These are phyloP conservation scores for Hippocampus mohnikei DNA, from an alignment of 2,113 vertebrate species.

Conservation along the genomic window DNA sequence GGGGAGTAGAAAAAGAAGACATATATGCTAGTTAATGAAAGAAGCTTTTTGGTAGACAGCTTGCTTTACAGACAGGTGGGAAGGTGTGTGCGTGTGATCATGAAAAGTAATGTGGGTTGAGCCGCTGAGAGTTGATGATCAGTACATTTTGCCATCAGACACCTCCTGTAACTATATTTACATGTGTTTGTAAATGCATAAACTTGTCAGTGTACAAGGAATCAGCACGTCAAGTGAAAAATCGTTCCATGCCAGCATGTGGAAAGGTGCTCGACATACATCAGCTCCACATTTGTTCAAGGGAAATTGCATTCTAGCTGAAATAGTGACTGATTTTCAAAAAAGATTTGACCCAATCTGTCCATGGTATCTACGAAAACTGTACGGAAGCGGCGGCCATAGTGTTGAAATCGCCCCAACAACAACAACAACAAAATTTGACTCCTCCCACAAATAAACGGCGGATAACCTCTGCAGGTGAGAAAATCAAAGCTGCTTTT, in stretches of 20 bases:
- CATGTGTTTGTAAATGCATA: neutral
- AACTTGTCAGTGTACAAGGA: neutral
- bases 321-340: no score
- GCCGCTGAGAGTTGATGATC: neutral
- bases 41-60: slow-evolving; percentile 60
- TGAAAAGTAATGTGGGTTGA: slow-evolving; percentile 2
- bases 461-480: no score
- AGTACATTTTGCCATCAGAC: neutral
- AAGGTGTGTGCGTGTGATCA: slow-evolving; percentile 13
- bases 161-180: no score
- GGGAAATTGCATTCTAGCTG: neutral
- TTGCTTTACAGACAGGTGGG: slow-evolving; percentile 58
- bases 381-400: neutral
- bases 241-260: neutral
- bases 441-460: neutral
- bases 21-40: slow-evolving; percentile 76
- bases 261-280: neutral
- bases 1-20: slow-evolving; percentile 76
- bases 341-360: neutral
- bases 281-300: neutral
- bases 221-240: neutral
- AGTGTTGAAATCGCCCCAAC: neutral
- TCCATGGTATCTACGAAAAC: neutral
- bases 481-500: neutral
- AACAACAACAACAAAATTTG: neutral